These are phyloP conservation scores for Mantis religiosa DNA, from an alignment of 2,888 invertebrate genomes.

Conservation along the genomic window DNA sequence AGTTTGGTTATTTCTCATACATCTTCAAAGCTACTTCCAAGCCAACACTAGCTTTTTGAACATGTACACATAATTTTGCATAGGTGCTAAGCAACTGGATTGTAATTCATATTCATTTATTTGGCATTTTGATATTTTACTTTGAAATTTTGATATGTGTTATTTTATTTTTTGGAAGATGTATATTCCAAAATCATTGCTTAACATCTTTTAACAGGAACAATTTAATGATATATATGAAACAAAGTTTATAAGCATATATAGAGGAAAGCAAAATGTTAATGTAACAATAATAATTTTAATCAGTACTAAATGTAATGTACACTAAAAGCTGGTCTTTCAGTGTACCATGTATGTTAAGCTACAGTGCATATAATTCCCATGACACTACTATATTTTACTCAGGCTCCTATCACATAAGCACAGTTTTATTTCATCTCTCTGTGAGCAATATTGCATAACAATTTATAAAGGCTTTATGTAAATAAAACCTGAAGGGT, in stretches of 20 bases:
- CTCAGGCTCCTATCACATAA: not conserved
- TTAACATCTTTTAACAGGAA: not conserved
- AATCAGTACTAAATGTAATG: not conserved
- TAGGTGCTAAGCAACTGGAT: not conserved
- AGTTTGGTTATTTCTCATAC: no score
- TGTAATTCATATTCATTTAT: not conserved
- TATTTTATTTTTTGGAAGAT: not conserved
- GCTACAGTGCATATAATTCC: not conserved
- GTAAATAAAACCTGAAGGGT: not conserved
- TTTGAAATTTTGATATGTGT: not conserved
- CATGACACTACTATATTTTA: not conserved
- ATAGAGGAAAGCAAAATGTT: not conserved
- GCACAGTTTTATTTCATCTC: not conserved
- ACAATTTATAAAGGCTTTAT: not conserved
- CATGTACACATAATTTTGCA: not conserved
- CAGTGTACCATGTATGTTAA: not conserved
- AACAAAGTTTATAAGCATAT: not conserved
- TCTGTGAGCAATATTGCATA: not conserved
- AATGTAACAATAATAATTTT: not conserved
- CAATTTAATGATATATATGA: no score
- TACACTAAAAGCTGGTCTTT: not conserved
- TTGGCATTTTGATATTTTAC: not conserved
- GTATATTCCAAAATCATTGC: not conserved
- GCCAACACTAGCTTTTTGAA: not conserved
- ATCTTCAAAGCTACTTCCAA: no score